Percentiles rank a stretch among this genome's conserved stretches.
Conservation (phyloP, 1,140 invertebrate species). For the Drosophila ohnishii region DNA sequence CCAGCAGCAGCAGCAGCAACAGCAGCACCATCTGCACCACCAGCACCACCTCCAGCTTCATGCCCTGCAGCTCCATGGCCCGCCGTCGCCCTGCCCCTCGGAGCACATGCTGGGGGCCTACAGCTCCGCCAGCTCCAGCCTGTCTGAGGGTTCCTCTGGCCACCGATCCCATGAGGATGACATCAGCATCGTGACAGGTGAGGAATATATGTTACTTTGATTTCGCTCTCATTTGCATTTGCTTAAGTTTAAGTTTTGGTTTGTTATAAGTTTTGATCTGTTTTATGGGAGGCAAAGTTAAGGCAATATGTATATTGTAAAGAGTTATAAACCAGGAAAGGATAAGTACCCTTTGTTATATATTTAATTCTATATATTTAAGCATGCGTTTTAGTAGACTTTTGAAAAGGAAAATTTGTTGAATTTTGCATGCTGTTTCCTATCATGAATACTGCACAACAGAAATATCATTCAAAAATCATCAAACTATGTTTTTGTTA, state of each 20-base stretch:
- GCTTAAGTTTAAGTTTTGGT: conserved; percentile 14
- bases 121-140: conserved; percentile 93
- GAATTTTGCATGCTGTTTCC: conserved; percentile 6
- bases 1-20: conserved; percentile 42
- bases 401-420: not conserved
- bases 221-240: conserved; percentile 39
- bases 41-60: conserved; percentile 56
- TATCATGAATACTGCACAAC: conserved; percentile 3
- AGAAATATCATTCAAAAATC: not conserved
- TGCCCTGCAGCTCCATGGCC: conserved; percentile 83
- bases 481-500: not conserved
- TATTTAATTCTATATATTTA: conserved; percentile 1
- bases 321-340: not conserved
- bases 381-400: conserved; percentile 22
- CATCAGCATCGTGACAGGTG: conserved; percentile 95
- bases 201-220: conserved; percentile 19
- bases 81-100: conserved; percentile 92
- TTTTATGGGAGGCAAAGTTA: conserved; percentile 4
- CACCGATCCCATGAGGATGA: conserved; percentile 90
- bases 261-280: conserved; percentile 18
- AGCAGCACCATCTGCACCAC: conserved; percentile 42
- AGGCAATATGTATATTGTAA: conserved; percentile 11
- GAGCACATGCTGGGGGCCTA: conserved; percentile 88
- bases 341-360: conserved; percentile 26
- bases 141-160: conserved; percentile 91